Evolutionary conservation across 2,888 invertebrate genomes (phyloP).

Genomic region (Chrysolina haemoptera): DNA sequence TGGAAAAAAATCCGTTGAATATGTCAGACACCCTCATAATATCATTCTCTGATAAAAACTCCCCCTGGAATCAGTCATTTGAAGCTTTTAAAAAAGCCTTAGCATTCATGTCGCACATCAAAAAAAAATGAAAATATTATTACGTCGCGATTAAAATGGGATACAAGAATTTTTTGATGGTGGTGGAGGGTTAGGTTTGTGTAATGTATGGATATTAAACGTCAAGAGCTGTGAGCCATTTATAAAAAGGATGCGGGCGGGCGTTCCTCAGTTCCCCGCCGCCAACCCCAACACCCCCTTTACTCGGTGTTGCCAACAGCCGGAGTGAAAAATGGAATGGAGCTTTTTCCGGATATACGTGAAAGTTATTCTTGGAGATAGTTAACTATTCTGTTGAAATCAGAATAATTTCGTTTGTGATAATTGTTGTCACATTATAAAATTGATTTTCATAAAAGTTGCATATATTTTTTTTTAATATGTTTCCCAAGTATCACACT

Average conservation of each 20-base stretch:
- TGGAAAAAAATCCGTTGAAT: neutral
- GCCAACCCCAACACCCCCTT: conserved; percentile 28
- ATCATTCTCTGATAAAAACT: conserved; percentile 36
- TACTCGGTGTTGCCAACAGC: conserved; percentile 20
- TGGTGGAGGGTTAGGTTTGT: conserved; percentile 54
- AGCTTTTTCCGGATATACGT: neutral
- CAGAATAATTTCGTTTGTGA: no score
- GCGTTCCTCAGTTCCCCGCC: conserved; percentile 43
- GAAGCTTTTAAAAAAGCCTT: conserved; percentile 44
- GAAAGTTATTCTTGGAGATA: neutral
- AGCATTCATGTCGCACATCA: conserved; percentile 47
- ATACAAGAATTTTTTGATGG: conserved; percentile 52
- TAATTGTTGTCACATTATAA: no score
- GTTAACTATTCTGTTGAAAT: neutral
- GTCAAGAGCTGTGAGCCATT: conserved; percentile 65
- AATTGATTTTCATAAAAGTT: no score
- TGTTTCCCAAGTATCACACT: no score
- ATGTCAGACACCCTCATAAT: conserved; percentile 7
- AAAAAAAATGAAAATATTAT: conserved; percentile 49
- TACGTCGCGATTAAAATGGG: conserved; percentile 51
- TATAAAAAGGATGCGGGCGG: conserved; percentile 65
- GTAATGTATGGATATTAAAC: conserved; percentile 68
- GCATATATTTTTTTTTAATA: no score
- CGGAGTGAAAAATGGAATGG: conserved; percentile 14
- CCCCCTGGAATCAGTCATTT: conserved; percentile 39